Evolutionary conservation across 2,113 vertebrate genomes (phyloP).

Genomic region (Xyrauchen texanus): DNA sequence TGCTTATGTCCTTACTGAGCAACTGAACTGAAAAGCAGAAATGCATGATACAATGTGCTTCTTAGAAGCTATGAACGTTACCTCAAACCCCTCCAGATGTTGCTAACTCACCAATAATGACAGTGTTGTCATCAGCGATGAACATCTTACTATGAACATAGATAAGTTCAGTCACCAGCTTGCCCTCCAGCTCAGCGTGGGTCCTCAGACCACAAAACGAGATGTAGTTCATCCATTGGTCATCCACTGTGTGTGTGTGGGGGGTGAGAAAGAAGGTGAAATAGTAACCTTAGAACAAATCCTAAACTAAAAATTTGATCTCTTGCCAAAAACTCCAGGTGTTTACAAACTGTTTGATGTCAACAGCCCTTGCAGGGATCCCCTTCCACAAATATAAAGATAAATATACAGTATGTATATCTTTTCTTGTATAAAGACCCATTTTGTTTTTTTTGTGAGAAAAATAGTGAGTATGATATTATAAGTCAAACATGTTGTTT

Average conservation of each 20-base stretch:
- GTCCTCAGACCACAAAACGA: constrained; percentile 93
- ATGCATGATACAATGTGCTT: too few species aligned
- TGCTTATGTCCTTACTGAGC: not conserved
- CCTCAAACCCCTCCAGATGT: not conserved
- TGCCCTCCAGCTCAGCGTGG: constrained; percentile 88
- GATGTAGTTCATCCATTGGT: constrained; percentile 98
- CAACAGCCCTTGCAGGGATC: too few species aligned
- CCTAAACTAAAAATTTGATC: not conserved
- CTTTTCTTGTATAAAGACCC: too few species aligned
- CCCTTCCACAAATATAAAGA: too few species aligned
- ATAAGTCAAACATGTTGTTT: too few species aligned
- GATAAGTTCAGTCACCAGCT: constrained; percentile 91
- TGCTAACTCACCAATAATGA: constrained; percentile 89
- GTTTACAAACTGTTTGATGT: too few species aligned
- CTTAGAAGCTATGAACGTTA: too few species aligned
- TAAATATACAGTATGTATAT: too few species aligned
- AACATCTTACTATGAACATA: constrained; percentile 98
- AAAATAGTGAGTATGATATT: too few species aligned
- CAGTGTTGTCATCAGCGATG: constrained; percentile 92
- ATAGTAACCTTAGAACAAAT: not conserved
- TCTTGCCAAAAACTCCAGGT: not conserved
- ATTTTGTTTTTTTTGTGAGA: too few species aligned
- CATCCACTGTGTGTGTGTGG: constrained; percentile 89
- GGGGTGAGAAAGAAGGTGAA: not conserved
- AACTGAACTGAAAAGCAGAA: not conserved